A percentile compares a stretch with the other conserved stretches of the same genome.
Evolutionary conservation across 2,113 vertebrate species (phyloP).

Genomic region (Astur gentilis): DNA sequence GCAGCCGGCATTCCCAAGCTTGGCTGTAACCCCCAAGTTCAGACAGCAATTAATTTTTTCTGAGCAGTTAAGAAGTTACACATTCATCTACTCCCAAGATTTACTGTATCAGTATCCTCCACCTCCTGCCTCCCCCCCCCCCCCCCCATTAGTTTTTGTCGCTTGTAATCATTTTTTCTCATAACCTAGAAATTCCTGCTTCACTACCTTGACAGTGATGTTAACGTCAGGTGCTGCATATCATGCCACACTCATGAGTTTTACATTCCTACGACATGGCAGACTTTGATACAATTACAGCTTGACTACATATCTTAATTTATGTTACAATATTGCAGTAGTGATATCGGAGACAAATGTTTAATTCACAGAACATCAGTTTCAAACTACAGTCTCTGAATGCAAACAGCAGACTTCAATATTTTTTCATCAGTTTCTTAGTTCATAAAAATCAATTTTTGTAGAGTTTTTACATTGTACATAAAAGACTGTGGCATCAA

Average conservation of each 20-base stretch:
- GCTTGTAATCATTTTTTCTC: neutral
- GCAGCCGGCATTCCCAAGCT: neutral
- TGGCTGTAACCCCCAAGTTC: neutral
- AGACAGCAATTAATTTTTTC: neutral
- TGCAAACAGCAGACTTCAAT: conserved; percentile 35
- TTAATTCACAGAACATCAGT: conserved; percentile 46
- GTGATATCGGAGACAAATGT: conserved; percentile 48
- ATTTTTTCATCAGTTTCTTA: conserved; percentile 64
- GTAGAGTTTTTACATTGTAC: conserved; percentile 73
- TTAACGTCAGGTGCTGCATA: neutral
- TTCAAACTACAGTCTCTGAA: conserved; percentile 24
- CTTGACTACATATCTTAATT: conserved; percentile 36
- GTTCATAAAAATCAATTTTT: conserved; percentile 82
- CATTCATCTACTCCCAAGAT: neutral
- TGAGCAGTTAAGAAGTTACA: neutral
- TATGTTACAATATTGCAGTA: conserved; percentile 42
- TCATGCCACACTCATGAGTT: conserved; percentile 28
- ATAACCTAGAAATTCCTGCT: neutral
- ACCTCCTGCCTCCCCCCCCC: neutral
- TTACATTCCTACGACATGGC: neutral
- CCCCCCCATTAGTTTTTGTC: neutral
- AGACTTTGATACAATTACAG: conserved; percentile 61
- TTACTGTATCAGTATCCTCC: neutral
- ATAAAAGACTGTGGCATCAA: conserved; percentile 93
- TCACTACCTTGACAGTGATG: neutral